Evolutionary conservation across 2,888 invertebrate species (phyloP), one percentile per base, ranked within the genome.

Genomic region (Pristionchus japonicus): DNA sequence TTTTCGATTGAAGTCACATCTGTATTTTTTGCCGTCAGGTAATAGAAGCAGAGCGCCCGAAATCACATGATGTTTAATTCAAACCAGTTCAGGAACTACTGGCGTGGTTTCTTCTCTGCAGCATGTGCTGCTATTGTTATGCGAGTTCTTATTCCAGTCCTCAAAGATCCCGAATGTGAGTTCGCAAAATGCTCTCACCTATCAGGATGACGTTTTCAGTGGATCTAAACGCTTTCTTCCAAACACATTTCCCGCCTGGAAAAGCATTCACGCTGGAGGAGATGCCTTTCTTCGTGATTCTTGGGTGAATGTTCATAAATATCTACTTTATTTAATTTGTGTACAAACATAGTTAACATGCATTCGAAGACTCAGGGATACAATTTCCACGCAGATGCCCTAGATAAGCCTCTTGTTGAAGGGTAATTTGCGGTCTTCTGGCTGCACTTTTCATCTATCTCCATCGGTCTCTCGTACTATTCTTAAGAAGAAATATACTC

Each of bases 401-500:
- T 13, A 74, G 40, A 17, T 6, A 20, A 43, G 17, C 23, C n/a
- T 40, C 40, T 40, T 77, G 34, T 89, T 91, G 80, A 89, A 93
- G 93, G 27, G 52, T 94, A 2, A 87, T 92, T 20, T 91, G 93
- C 77, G 94, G 94, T 57, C 88, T 94, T 27, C 86, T 92, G 40
- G 94, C 92, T 23, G 93, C 93, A 20, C 87, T 91, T 23, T 94
- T 92, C 87, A 92, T 94, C 80, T 88, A 89, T 40, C 89, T 94
- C 82, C 93, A 94, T 88, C 89, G 92, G 34, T 89, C 88, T 70
- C 89, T 93, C 20, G 93, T 94, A 31, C 90, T 94, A 64, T 94
- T 94, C 87, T 89, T 94, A 52, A 89, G 94, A 23, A 90, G 91
- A 34, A 93, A 93, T 82, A 43, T 61, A 0, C 86, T 92, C 27